Base-by-base conservation (phyloP, 2,113 vertebrate species). In the Syrrhaptes paradoxus region DNA sequence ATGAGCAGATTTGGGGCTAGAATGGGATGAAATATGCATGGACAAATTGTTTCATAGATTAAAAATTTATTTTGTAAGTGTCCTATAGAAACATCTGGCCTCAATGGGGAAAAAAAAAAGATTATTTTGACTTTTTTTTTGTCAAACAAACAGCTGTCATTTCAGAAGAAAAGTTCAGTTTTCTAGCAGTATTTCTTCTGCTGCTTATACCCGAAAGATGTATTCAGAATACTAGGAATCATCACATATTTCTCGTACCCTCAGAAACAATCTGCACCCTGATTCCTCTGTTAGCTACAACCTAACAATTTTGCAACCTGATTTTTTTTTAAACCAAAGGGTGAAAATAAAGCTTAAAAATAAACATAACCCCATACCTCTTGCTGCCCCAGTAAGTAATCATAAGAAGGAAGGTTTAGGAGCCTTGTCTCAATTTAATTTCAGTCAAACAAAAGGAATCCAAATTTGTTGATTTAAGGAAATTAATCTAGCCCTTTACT, bases 41-140 rank as follows among this genome's bases (percentile, higher is more conserved):
- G 67, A 80, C 12, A 95, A 94, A 93, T 93, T 95, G 93, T 93
- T 92, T 93, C 74, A 62, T 65, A 82, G 96, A 96, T 96, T 94
- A 96, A 93, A 96, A 93, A 34, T 85, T 55, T 85, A 91, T 93
- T 96, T 96, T 94, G 21, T 86, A 85, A 87, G 54, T 85, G 87
- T 93, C 70, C 79, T 94, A 84, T 11, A 49, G 78, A 94, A 95
- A 92, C 93, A 97, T 97, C 90, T 96, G 95, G 45, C 82, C 17
- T 38, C 65, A 88, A 74, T 45, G 78, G 65, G 43, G n/a, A 71
- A 83, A 83, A 72, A 71, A 49, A 31, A 78, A 41, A 49, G 29
- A 78, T 67, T 78, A 76, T 93, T 85, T 89, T 73, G 22, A 68
- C 15, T 1, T 65, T 52, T 67, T 67, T 72, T 66, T 49, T 65